Base-by-base conservation (phyloP, 2,797 vertebrate genomes). In the Gallinago nigripennis region DNA sequence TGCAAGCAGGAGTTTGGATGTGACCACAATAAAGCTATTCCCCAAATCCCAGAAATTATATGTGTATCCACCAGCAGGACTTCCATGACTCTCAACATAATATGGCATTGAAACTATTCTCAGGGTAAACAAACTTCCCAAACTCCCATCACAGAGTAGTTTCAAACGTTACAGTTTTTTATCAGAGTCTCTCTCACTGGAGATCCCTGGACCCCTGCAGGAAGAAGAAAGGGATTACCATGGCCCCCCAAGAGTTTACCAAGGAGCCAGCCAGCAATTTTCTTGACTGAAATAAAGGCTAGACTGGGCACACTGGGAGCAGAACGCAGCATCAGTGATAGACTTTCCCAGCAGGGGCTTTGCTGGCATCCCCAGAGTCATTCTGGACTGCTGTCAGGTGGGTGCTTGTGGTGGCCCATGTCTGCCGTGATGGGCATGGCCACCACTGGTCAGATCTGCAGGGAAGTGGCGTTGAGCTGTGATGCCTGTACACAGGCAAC, bases 381-480 rank as follows among this genome's bases (percentile, higher is more conserved):
- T 7, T 39, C 23, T 21, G 33, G 33, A 58, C 65, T 30, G 51
- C 12, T 9, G 19, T 13, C 0, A 6, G 23, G 15, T 20, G 2
- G 4, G 16, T 31, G 63, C 25, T 61, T 13, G 0, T 16, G 61
- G 9, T 28, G 35, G 13, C 18, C 51, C 33, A n/a, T 31, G 45
- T 19, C 15, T 56, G 56, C 33, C 4, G 2, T 5, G 16, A 25
- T 1, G 8, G 24, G 43, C 39, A 11, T 0, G 9, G 72, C 65
- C 2, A 1, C 1, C 0, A 5, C 31, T 1, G 1, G 28, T 23
- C 54, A 31, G 43, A 45, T 20, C 24, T 54, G 35, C 48, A 19
- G 45, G 64, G 31, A 48, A 16, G 31, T 1, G 23, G 9, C 1
- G 0, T 21, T 37, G 39, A 16, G 57, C 45, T 1, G 0, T 9